Evolutionary conservation across 2,113 vertebrate species (phyloP).

Genomic region (Rhinoderma darwinii): DNA sequence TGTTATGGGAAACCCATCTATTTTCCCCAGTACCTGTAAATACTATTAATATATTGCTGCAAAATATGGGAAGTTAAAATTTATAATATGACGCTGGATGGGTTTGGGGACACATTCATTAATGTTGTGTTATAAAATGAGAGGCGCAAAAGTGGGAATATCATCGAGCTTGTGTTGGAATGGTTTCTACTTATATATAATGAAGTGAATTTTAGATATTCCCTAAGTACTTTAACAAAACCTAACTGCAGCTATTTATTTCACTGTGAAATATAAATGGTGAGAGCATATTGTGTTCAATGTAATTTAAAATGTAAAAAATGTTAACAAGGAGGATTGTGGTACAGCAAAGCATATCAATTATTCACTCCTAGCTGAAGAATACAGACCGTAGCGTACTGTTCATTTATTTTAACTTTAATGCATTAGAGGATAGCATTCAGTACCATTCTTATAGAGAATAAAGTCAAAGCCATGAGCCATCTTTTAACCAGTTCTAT

Average conservation of each 20-base stretch:
- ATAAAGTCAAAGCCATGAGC: not conserved
- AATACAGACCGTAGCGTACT: not conserved
- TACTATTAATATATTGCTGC: not conserved
- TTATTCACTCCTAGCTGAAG: conserved; percentile 11
- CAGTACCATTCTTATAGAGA: not conserved
- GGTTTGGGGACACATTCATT: not conserved
- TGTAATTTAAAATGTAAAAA: conserved; percentile 13
- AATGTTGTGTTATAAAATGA: not conserved
- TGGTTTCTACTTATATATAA: conserved; percentile 26
- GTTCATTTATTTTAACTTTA: conserved; percentile 36
- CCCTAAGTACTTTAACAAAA: conserved; percentile 23
- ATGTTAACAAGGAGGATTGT: conserved; percentile 12
- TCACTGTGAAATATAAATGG: conserved; percentile 23
- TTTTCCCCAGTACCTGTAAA: not conserved
- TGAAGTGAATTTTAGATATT: conserved; percentile 22
- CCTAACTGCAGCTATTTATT: conserved; percentile 23
- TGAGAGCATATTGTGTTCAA: conserved; percentile 16
- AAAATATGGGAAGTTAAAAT: not conserved
- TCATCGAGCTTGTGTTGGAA: not conserved
- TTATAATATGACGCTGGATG: not conserved
- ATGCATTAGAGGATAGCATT: not conserved
- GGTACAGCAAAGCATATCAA: not conserved
- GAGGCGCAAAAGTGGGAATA: not conserved
- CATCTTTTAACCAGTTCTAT: not conserved
- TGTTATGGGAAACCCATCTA: not conserved